phyloP scores from a whole-genome alignment of 2,888 invertebrate genomes.

The Xanthorhoe designata region DNA sequence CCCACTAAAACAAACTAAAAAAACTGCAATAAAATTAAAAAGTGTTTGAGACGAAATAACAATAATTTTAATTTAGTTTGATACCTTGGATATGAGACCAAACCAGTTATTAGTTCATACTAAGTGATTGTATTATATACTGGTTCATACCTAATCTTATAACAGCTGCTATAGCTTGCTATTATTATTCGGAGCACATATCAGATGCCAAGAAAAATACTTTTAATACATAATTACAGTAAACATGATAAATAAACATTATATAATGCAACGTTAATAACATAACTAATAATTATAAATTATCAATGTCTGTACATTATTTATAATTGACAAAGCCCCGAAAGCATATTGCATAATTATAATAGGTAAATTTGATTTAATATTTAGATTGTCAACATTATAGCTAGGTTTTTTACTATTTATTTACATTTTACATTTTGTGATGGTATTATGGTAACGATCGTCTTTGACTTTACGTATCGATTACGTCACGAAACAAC shows the following conservation, averaged over 20 bases:
- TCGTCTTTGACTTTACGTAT: slow-evolving; percentile 59
- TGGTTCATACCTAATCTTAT: slow-evolving; percentile 1
- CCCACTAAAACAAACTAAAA: slow-evolving; percentile 79
- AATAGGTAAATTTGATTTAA: slow-evolving; percentile 31
- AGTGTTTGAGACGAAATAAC: slow-evolving; percentile 19
- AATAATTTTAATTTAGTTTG: slow-evolving; percentile 6
- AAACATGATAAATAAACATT: slow-evolving; percentile 18
- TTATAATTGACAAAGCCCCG: slow-evolving; percentile 52
- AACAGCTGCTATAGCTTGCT: background rate
- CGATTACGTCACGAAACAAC: slow-evolving; percentile 20
- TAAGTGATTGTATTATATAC: background rate
- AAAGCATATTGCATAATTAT: slow-evolving; percentile 40
- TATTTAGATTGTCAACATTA: slow-evolving; percentile 64
- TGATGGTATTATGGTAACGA: slow-evolving; percentile 73
- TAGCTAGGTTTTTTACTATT: slow-evolving; percentile 50
- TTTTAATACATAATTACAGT: slow-evolving; percentile 26
- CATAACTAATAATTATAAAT: slow-evolving; percentile 46
- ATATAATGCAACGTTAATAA: slow-evolving; percentile 44
- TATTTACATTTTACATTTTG: slow-evolving; percentile 67
- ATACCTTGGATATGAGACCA: background rate
- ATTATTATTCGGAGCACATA: slow-evolving; percentile 40
- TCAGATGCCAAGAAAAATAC: slow-evolving; percentile 71
- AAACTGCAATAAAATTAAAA: slow-evolving; percentile 64
- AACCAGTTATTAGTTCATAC: background rate
- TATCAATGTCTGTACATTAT: slow-evolving; percentile 42